These are phyloP conservation scores for Polyergus mexicanus DNA, from an alignment of 1,140 invertebrate species.

Conservation along the genomic window DNA sequence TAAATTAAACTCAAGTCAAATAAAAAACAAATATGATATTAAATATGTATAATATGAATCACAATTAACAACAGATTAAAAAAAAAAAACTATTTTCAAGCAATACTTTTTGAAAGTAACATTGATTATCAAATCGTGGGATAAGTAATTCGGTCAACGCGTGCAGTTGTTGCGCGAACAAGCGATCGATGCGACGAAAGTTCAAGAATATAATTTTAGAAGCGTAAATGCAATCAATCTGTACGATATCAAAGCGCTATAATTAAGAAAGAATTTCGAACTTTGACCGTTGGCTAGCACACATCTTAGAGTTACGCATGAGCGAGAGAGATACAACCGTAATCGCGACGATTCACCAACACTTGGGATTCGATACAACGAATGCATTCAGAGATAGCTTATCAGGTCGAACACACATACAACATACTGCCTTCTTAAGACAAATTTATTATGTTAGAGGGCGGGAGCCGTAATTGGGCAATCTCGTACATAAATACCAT, in stretches of 20 bases:
- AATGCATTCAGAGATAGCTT: slow-evolving; percentile 69
- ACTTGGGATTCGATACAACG: slow-evolving; percentile 71
- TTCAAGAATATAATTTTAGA: slow-evolving; percentile 31
- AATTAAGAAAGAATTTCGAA: slow-evolving; percentile 74
- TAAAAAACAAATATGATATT: not conserved
- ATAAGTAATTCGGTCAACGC: slow-evolving; percentile 4
- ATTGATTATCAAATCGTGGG: too few species aligned
- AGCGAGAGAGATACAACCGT: slow-evolving; percentile 59
- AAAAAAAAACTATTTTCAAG: not conserved
- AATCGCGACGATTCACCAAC: slow-evolving; percentile 74
- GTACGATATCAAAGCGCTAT: slow-evolving; percentile 53
- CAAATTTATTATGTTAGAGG: slow-evolving; percentile 47
- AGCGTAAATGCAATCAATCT: slow-evolving; percentile 63
- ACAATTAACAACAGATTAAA: not conserved
- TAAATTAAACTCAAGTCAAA: not conserved
- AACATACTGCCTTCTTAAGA: slow-evolving; percentile 46
- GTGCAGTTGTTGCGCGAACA: not conserved
- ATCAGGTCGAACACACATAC: slow-evolving; percentile 30
- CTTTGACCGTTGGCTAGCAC: slow-evolving; percentile 68
- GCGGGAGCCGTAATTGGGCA: slow-evolving; percentile 52
- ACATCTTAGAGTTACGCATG: slow-evolving; percentile 58
- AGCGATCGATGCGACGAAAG: not conserved
- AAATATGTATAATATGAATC: slow-evolving; percentile 6
- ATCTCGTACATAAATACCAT: slow-evolving; percentile 49
- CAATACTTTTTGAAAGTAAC: too few species aligned